Evolutionary conservation across 2,888 invertebrate genomes (phyloP).

Genomic region (Venustoraphidia nigricollis): DNA sequence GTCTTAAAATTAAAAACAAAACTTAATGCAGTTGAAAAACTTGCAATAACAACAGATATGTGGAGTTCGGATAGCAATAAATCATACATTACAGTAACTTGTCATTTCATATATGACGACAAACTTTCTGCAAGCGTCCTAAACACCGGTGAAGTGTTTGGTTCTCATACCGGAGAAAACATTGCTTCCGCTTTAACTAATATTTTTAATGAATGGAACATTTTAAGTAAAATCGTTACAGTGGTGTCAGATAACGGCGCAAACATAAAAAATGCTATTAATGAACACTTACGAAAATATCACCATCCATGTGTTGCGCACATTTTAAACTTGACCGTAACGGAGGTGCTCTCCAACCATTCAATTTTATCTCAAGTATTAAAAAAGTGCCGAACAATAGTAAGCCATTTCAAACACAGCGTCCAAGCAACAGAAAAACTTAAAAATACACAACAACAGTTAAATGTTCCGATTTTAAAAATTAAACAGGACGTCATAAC

Average conservation of each 20-base stretch:
- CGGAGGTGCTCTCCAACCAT: too few species aligned
- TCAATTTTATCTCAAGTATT: slow-evolving; percentile 2
- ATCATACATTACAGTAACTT: slow-evolving; percentile 14
- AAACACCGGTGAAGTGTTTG: slow-evolving; percentile 12
- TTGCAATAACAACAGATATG: slow-evolving; percentile 16
- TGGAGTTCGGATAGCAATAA: slow-evolving; percentile 16
- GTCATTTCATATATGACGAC: slow-evolving; percentile 15
- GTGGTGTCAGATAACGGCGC: slow-evolving; percentile 17
- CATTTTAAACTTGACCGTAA: slow-evolving; percentile 14
- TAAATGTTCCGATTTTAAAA: slow-evolving; percentile 13
- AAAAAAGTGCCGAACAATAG: slow-evolving; percentile 12
- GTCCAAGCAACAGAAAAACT: slow-evolving; percentile 13
- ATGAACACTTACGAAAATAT: slow-evolving; percentile 13
- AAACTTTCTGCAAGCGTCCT: slow-evolving; percentile 10
- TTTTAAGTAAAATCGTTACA: slow-evolving; percentile 15
- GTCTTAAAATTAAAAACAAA: slow-evolving; percentile 9
- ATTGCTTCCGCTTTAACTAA: slow-evolving; percentile 9
- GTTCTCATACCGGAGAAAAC: slow-evolving; percentile 10
- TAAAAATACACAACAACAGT: slow-evolving; percentile 12
- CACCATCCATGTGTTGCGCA: slow-evolving; percentile 17
- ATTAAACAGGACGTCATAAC: slow-evolving; percentile 16
- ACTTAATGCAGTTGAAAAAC: slow-evolving; percentile 9
- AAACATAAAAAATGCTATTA: slow-evolving; percentile 16
- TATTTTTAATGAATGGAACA: slow-evolving; percentile 15
- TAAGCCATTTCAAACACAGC: slow-evolving; percentile 16